Conservation (phyloP, 2,888 invertebrate species). For the Diarsia dahlii region DNA sequence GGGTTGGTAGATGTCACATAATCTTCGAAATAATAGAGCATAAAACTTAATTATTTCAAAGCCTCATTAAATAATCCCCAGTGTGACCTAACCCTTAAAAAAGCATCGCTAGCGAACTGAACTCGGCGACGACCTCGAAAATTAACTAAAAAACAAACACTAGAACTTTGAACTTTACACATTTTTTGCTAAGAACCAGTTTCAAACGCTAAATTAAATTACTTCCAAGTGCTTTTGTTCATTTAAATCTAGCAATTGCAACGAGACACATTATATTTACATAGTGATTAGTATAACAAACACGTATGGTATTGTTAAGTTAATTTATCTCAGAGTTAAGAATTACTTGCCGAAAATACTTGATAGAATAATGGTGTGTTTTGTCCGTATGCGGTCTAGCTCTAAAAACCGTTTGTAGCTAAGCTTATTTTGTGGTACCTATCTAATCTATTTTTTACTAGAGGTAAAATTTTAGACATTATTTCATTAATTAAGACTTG, state of each 20-base stretch:
- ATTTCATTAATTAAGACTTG: not conserved
- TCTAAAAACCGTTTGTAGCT: not conserved
- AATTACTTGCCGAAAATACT: constrained; percentile 37
- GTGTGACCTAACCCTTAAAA: constrained; percentile 69
- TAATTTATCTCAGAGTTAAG: constrained; percentile 42
- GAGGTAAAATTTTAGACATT: not conserved
- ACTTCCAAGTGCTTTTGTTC: constrained; percentile 71
- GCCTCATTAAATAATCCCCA: constrained; percentile 14
- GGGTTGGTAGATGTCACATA: too few species aligned
- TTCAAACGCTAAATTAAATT: constrained; percentile 76
- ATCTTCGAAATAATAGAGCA: too few species aligned
- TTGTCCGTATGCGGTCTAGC: not conserved
- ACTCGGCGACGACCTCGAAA: constrained; percentile 80
- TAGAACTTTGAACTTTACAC: constrained; percentile 82
- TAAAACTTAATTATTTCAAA: not conserved
- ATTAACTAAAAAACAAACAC: constrained; percentile 80
- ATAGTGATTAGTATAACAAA: constrained; percentile 57
- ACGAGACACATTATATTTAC: constrained; percentile 50
- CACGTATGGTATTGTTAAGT: constrained; percentile 38
- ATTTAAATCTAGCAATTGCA: constrained; percentile 64
- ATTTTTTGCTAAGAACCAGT: constrained; percentile 78
- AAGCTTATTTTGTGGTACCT: not conserved
- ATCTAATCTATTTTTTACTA: not conserved
- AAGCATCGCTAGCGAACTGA: constrained; percentile 73
- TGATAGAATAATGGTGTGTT: constrained; percentile 8